A percentile compares a stretch with the other conserved stretches of the same genome.
phyloP scores from a whole-genome alignment of 2,797 vertebrate genomes.

The Cirrhinus mrigala region DNA sequence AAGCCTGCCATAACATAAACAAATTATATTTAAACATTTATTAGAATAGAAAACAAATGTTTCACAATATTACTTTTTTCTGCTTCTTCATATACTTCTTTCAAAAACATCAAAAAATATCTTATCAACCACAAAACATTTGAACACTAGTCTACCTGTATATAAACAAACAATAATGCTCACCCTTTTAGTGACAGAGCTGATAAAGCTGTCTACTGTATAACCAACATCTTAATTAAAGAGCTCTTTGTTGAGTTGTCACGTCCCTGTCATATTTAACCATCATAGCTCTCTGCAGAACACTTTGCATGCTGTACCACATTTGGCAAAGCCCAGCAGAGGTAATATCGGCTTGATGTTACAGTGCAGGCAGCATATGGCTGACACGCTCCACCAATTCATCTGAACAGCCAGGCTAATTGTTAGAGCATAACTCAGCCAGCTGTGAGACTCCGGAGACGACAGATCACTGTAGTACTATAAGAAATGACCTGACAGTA shows the following conservation, averaged over 20 bases:
- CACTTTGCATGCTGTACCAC: conserved; percentile 36
- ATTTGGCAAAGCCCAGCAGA: conserved; percentile 48
- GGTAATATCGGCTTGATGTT: conserved; percentile 51
- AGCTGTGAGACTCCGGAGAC: conserved; percentile 47
- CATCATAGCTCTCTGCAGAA: conserved; percentile 17
- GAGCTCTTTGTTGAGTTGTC: conserved; percentile 10
- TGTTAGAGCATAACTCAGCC: conserved; percentile 56
- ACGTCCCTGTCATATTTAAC: conserved; percentile 36
- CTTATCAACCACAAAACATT: not conserved
- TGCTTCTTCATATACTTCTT: not conserved
- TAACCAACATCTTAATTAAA: conserved; percentile 6
- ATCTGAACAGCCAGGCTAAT: conserved; percentile 59
- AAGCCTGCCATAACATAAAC: too few species aligned
- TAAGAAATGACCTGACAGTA: conserved; percentile 59
- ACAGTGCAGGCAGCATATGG: conserved; percentile 56
- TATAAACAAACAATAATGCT: not conserved
- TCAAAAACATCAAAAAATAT: not conserved
- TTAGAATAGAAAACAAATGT: too few species aligned
- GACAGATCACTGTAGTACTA: conserved; percentile 55
- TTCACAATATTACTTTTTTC: not conserved
- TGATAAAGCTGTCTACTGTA: not conserved
- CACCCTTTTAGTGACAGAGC: not conserved
- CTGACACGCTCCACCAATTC: conserved; percentile 50
- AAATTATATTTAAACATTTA: too few species aligned
- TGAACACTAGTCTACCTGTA: not conserved